Evolutionary conservation across 2,888 invertebrate genomes (phyloP), one percentile per base, ranked within the genome.

Genomic region (Eurytoma californica): DNA sequence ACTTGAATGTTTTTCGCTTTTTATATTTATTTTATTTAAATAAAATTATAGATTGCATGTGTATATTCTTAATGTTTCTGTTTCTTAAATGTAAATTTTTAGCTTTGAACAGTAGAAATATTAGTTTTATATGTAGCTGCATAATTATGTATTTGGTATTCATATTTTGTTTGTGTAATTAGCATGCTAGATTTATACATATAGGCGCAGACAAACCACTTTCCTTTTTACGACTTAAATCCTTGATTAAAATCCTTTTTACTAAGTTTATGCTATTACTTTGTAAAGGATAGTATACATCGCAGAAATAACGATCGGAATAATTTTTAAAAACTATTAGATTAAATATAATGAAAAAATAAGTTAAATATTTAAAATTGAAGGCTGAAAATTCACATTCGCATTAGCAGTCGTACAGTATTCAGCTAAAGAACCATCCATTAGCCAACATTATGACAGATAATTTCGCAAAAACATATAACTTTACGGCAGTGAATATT

Each of bases 401-500:
- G 30, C 30, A 30, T 30, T 30, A 30, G 30, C 30, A 30, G 30
- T 7, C 30, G 30, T 30, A 7, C 30, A 30, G 30, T 30, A 30
- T 30, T 24, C 14, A 69, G 57, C 18, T 65, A 58, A 69, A 74
- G 57, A 63, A 57, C 65, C 28, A 66, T 77, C 39, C 24, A 70
- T 77, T 57, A 72, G 18, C 58, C 18, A 49, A n/a, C 57, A 66
- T 74, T 66, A 74, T 57, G 20, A 55, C 24, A 61, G 3, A 39
- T 18, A 5, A 30, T 39, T 57, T 18, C 55, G 3, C 51, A 30
- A n/a, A 47, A 51, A 24, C 30, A 13, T n/a, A 55, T 53, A 55
- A 63, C 24, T 55, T 30, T 49, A 20, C 49, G 28, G n/a, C 18
- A 7, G 69, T 70, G 14, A 65, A 68, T 72, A 65, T 77, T 80